Conservation (phyloP, 2,797 vertebrate genomes). For the Trematomus bernacchii region DNA sequence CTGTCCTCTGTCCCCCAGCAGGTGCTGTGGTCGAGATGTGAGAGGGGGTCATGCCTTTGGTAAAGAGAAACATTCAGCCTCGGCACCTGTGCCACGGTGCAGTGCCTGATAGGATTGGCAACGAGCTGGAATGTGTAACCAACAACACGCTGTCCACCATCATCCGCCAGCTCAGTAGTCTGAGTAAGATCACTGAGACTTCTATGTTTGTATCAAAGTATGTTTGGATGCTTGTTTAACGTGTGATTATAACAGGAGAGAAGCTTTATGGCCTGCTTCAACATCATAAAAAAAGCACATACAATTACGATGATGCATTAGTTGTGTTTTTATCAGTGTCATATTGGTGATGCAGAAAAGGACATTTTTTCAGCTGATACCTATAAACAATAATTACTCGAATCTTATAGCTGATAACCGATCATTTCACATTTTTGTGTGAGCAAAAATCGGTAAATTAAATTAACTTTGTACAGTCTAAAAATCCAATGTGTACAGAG, state of each 20-base stretch:
- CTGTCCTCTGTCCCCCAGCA: conserved; percentile 34
- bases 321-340: not conserved
- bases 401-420: too few species aligned
- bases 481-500: too few species aligned
- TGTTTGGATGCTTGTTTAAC: not conserved
- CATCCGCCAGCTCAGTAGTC: conserved; percentile 93
- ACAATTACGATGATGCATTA: not conserved
- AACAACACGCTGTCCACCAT: conserved; percentile 93
- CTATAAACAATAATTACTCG: too few species aligned
- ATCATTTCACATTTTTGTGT: too few species aligned
- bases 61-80: conserved; percentile 91
- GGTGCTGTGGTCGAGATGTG: conserved; percentile 49
- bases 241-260: not conserved
- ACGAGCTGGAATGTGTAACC: conserved; percentile 93
- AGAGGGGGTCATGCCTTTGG: conserved; percentile 87
- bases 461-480: too few species aligned
- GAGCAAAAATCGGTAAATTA: too few species aligned
- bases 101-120: conserved; percentile 90
- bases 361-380: too few species aligned
- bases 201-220: not conserved
- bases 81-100: conserved; percentile 88
- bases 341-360: too few species aligned
- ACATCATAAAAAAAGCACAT: not conserved
- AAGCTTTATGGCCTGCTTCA: not conserved
- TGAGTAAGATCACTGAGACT: conserved; percentile 85